Base-by-base conservation (phyloP, 2,113 vertebrate species). In the Leptobrachium leishanense region DNA sequence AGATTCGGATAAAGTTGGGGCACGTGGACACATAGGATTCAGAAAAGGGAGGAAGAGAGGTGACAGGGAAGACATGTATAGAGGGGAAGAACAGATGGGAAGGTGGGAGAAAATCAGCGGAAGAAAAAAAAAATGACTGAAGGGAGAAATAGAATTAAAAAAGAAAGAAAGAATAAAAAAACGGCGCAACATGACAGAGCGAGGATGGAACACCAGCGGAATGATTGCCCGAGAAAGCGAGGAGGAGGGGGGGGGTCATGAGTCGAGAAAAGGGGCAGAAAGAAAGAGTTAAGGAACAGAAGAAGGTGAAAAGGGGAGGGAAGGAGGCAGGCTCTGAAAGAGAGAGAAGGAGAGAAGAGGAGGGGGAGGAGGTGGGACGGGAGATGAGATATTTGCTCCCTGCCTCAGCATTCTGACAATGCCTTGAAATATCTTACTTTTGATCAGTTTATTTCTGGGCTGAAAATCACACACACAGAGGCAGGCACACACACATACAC, bases 341-440 rank as follows among this genome's bases (percentile, higher is more conserved):
- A 50, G 20, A 67, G 68, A 79, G 77, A 66, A 70, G 11, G 5
- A 77, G 73, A 53, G 77, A 82, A 72, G 46, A 68, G 53, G 5
- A 82, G 54, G 43, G 72, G 62, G 59, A 62, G 0, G 7, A 59
- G 55, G 69, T 64, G 69, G 82, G 65, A 44, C 59, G 9, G 44
- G 72, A 46, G 6, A 31, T n/a, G 1, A 39, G 10, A 43, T 90
- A 89, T 94, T 90, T 91, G 88, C 85, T 92, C 91, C 74, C 86
- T 86, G 86, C 82, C 79, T 46, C 87, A 88, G 88, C 89, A 87
- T 88, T 85, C 88, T 89, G 84, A 85, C 85, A 72, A 87, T 90
- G 86, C 88, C 86, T 90, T 90, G 87, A 88, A 90, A 89, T 90
- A 90, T 90, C 88, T 85, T 82, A 90, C 89, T 90, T 90, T 90